Evolutionary conservation across 2,113 vertebrate genomes (phyloP).

Genomic region (Suricata suricatta): DNA sequence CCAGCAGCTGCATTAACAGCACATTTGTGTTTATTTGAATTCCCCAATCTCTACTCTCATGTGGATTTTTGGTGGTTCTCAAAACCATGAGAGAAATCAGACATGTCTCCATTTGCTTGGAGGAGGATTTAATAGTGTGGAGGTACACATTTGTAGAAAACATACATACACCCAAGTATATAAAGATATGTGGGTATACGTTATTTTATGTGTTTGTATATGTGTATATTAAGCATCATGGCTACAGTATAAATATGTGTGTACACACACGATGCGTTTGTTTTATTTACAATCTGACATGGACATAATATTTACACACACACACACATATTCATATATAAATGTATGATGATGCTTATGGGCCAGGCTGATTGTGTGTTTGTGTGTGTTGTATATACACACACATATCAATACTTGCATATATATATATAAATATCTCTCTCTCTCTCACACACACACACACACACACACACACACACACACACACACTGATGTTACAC

Average conservation of each 20-base stretch:
- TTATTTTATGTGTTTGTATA: background rate
- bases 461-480: background rate
- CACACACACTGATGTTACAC: too few species aligned
- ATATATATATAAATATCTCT: background rate
- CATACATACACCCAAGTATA: background rate
- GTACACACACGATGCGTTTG: too few species aligned
- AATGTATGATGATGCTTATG: too few species aligned
- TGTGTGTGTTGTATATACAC: too few species aligned
- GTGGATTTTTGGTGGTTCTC: conserved; percentile 81
- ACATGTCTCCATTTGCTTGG: conserved; percentile 66
- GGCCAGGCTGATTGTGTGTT: background rate
- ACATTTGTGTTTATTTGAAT: conserved; percentile 82
- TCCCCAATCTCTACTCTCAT: conserved; percentile 77
- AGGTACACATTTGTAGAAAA: background rate
- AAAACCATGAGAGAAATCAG: conserved; percentile 71
- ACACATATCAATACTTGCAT: background rate
- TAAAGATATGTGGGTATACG: background rate
- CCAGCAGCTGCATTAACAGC: conserved; percentile 69
- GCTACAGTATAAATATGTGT: too few species aligned
- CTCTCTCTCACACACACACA: background rate
- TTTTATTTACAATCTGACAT: background rate
- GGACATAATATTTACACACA: too few species aligned
- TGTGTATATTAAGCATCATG: background rate
- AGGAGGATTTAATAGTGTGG: background rate
- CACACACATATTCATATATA: background rate